phyloP scores from a whole-genome alignment of 37 sponge, comb jelly and placozoan genomes.

The Cladorhizidae sp. region DNA sequence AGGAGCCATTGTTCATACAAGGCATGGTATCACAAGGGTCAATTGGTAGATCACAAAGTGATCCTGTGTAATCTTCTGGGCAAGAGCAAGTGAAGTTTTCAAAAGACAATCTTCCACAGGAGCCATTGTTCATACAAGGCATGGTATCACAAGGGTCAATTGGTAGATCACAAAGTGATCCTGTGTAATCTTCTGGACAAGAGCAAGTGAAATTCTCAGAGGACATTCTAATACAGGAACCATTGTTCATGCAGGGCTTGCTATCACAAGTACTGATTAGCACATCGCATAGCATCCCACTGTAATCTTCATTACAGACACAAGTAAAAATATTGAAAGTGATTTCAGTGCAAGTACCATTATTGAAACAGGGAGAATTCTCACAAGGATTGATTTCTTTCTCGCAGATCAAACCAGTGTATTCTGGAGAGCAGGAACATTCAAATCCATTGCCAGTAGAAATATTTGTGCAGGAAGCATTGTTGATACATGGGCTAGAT shows the following conservation, averaged over 20 bases:
- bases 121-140: conserved; percentile 6
- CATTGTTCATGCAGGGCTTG: background rate
- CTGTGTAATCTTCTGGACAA: background rate
- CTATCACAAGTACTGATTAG: background rate
- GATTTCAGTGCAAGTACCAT: conserved; percentile 4
- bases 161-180: background rate
- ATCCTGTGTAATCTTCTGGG: background rate
- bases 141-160: conserved; percentile 6
- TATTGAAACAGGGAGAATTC: conserved; percentile 1
- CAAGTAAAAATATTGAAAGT: background rate
- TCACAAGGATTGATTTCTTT: conserved; percentile 10
- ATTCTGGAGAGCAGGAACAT: background rate
- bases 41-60: background rate
- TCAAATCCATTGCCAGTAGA: background rate
- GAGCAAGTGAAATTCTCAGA: background rate
- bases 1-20: too few species aligned
- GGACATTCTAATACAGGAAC: background rate
- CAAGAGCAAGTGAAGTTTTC: background rate
- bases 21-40: too few species aligned
- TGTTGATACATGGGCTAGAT: background rate
- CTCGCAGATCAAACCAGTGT: background rate
- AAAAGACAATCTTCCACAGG: background rate
- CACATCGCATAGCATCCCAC: background rate
- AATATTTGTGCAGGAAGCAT: background rate
- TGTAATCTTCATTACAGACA: background rate